Conservation (phyloP, 2,888 invertebrate species). For the Xanthostigma xanthostigma region DNA sequence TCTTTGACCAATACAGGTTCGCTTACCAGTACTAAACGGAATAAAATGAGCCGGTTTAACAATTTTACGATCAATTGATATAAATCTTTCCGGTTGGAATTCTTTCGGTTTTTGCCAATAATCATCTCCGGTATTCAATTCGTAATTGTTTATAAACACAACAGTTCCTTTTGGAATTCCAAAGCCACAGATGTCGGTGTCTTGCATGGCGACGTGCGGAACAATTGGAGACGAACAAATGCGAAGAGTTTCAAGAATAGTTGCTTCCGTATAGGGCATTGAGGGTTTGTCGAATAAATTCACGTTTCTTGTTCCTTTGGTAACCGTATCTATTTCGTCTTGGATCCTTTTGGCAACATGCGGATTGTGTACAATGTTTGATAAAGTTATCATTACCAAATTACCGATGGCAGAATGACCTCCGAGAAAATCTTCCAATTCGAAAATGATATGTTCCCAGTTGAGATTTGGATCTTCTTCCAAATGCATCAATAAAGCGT, state of each 20-base stretch:
- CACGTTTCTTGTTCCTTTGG: conserved; percentile 38
- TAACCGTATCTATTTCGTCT: conserved; percentile 48
- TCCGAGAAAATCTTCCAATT: conserved; percentile 75
- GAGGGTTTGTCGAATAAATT: conserved; percentile 47
- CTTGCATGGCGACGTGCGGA: conserved; percentile 72
- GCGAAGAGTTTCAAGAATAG: conserved; percentile 63
- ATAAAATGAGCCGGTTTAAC: conserved; percentile 55
- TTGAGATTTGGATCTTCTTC: conserved; percentile 50
- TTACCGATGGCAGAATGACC: conserved; percentile 82
- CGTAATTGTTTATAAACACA: conserved; percentile 72
- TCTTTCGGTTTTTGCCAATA: conserved; percentile 58
- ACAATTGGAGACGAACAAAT: conserved; percentile 78
- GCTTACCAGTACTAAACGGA: conserved; percentile 72
- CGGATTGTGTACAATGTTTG: conserved; percentile 50
- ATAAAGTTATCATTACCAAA: conserved; percentile 59
- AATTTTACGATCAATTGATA: conserved; percentile 31
- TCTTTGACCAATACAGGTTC: conserved; percentile 76
- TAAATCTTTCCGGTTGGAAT: conserved; percentile 64
- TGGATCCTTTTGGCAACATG: conserved; percentile 49
- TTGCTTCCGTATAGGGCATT: conserved; percentile 70
- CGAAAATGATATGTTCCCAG: conserved; percentile 64
- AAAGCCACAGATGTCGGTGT: conserved; percentile 56
- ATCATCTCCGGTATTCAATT: conserved; percentile 54
- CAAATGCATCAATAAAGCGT: conserved; percentile 57
- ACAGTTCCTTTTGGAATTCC: conserved; percentile 62